A percentile compares a stretch with the other conserved stretches of the same genome.
Evolutionary conservation across 1,140 invertebrate genomes (phyloP).

Genomic region (Papilio glaucus): DNA sequence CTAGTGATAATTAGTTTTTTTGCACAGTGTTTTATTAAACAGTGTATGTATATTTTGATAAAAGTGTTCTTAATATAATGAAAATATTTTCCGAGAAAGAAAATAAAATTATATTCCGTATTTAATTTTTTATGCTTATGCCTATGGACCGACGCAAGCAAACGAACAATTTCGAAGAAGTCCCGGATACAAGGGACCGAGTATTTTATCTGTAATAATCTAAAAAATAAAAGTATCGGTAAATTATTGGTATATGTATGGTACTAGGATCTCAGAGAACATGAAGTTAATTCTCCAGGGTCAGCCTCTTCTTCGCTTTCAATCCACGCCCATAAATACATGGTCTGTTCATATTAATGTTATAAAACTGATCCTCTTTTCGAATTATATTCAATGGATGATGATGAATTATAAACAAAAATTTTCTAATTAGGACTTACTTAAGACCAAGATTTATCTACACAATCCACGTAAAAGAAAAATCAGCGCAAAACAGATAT

Average conservation of each 20-base stretch:
- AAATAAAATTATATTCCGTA: not conserved
- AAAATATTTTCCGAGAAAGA: not conserved
- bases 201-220: no score
- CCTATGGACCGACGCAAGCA: no score
- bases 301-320: not conserved
- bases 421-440: no score
- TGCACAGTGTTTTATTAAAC: constrained; percentile 23
- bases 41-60: constrained; percentile 13
- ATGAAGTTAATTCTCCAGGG: no score
- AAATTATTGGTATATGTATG: no score
- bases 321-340: not conserved
- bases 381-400: no score
- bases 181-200: no score
- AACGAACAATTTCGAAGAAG: no score
- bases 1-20: constrained; percentile 35
- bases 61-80: not conserved
- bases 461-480: not conserved
- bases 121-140: no score
- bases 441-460: not conserved
- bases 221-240: no score
- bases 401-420: no score
- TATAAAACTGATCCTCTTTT: not conserved
- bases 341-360: not conserved
- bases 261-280: no score
- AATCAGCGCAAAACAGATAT: not conserved